These are phyloP conservation scores for Thalassaphorura encarpata DNA, from an alignment of 1,140 invertebrate genomes.

Conservation along the genomic window DNA sequence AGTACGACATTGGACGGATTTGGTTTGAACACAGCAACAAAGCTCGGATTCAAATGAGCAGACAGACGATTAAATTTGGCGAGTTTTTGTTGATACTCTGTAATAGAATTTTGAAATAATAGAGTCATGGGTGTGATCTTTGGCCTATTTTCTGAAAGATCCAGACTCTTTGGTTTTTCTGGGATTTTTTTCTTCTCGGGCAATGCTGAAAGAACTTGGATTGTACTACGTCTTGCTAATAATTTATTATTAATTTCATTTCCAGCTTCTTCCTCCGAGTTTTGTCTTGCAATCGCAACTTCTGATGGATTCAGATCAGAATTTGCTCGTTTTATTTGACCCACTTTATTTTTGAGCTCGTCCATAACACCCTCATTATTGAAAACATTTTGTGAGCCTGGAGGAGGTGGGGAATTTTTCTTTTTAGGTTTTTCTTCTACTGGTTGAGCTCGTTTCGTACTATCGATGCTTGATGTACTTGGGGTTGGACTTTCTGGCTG, in stretches of 20 bases:
- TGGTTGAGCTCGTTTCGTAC: no score
- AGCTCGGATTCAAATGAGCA: constrained; percentile 19
- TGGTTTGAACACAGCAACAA: constrained; percentile 11
- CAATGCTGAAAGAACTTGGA: no score
- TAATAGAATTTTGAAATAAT: background rate
- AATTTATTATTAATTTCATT: no score
- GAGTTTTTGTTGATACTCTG: constrained; percentile 22
- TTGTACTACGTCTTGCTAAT: no score
- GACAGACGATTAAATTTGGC: constrained; percentile 28
- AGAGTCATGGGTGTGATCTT: background rate
- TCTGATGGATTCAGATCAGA: background rate
- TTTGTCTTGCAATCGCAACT: no score
- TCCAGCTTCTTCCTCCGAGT: no score
- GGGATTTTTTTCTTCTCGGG: no score
- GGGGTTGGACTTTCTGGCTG: background rate
- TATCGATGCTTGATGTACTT: background rate
- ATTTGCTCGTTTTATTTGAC: constrained; percentile 7
- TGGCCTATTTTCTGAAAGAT: background rate
- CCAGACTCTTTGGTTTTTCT: no score
- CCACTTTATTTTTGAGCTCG: constrained; percentile 22
- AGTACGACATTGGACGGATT: background rate
- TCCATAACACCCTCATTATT: constrained; percentile 20
- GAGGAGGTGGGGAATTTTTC: background rate
- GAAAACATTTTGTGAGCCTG: constrained; percentile 8
- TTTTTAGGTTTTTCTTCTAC: background rate